A percentile compares a stretch with the other conserved stretches of the same genome.
These are phyloP conservation scores for Molanna angustata DNA, from an alignment of 2,888 invertebrate genomes.

Conservation along the genomic window DNA sequence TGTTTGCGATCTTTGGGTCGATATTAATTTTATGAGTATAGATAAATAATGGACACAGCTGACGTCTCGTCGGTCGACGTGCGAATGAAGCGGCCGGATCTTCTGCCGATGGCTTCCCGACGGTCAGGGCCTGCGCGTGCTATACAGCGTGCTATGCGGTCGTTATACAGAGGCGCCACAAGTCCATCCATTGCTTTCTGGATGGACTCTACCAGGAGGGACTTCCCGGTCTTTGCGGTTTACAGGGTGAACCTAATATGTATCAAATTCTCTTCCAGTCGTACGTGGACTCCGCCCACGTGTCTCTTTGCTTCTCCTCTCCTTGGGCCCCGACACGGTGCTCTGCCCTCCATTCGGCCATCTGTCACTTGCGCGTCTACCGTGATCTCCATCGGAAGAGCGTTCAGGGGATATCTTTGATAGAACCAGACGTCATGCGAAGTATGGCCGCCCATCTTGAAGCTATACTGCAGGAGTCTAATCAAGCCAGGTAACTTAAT, in stretches of 20 bases:
- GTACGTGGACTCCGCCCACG: not conserved
- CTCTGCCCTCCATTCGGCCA: slow-evolving; percentile 46
- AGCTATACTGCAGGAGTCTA: not conserved
- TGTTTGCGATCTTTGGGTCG: too few species aligned
- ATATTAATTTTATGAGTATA: too few species aligned
- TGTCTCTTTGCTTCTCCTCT: slow-evolving; percentile 45
- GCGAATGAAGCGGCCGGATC: too few species aligned
- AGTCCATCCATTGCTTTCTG: slow-evolving; percentile 4
- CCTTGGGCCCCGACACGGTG: slow-evolving; percentile 44
- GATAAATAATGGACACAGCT: too few species aligned
- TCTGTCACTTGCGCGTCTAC: slow-evolving; percentile 42
- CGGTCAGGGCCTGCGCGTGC: too few species aligned
- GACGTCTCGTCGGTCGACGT: too few species aligned
- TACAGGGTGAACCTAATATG: too few species aligned
- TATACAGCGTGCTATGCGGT: too few species aligned
- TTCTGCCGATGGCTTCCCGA: too few species aligned
- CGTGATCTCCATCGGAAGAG: slow-evolving; percentile 30
- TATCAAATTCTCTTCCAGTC: not conserved
- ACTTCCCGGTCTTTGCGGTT: too few species aligned
- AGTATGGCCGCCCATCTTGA: slow-evolving; percentile 5
- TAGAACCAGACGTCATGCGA: not conserved
- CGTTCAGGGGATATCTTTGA: not conserved
- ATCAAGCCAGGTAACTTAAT: not conserved
- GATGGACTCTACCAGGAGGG: too few species aligned
- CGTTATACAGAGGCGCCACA: too few species aligned